These are phyloP conservation scores for Pterostichus madidus DNA, from an alignment of 2,888 invertebrate species.

Conservation along the genomic window DNA sequence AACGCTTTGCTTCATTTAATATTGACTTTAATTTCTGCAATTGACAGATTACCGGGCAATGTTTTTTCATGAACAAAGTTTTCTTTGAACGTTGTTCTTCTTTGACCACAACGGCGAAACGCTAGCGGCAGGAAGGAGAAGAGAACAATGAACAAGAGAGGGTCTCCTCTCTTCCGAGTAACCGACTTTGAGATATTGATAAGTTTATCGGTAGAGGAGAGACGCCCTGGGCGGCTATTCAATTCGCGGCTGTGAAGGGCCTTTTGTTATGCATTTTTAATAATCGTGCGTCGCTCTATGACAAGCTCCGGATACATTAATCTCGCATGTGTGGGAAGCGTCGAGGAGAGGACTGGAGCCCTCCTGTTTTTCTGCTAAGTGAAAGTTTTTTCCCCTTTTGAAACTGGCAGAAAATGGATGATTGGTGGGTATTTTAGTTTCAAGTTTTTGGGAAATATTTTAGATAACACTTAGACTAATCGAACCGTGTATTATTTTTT, in stretches of 20 bases:
- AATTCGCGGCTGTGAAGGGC: constrained; percentile 31
- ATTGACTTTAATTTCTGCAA: constrained; percentile 55
- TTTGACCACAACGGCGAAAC: constrained; percentile 26
- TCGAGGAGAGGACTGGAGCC: background rate
- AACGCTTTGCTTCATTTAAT: constrained; percentile 27
- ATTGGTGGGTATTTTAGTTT: constrained; percentile 50
- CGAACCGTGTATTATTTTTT: constrained; percentile 47
- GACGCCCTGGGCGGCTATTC: constrained; percentile 25
- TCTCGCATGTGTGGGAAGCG: constrained; percentile 61
- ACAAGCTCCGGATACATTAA: constrained; percentile 65
- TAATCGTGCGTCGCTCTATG: constrained; percentile 64
- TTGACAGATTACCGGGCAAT: constrained; percentile 50
- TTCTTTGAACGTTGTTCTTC: constrained; percentile 42
- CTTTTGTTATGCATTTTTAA: constrained; percentile 66
- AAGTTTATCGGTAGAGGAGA: constrained; percentile 59
- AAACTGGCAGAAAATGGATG: constrained; percentile 52
- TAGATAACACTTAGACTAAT: constrained; percentile 42
- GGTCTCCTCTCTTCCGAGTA: background rate
- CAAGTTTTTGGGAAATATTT: constrained; percentile 53
- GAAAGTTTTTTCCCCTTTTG: constrained; percentile 54
- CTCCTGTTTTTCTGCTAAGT: constrained; percentile 51
- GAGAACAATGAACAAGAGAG: constrained; percentile 18
- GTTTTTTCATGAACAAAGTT: constrained; percentile 44
- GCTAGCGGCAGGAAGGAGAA: constrained; percentile 3
- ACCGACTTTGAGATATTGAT: constrained; percentile 65